phyloP scores from a whole-genome alignment of 2,797 vertebrate species.

The Pseudocheirus occidentalis region DNA sequence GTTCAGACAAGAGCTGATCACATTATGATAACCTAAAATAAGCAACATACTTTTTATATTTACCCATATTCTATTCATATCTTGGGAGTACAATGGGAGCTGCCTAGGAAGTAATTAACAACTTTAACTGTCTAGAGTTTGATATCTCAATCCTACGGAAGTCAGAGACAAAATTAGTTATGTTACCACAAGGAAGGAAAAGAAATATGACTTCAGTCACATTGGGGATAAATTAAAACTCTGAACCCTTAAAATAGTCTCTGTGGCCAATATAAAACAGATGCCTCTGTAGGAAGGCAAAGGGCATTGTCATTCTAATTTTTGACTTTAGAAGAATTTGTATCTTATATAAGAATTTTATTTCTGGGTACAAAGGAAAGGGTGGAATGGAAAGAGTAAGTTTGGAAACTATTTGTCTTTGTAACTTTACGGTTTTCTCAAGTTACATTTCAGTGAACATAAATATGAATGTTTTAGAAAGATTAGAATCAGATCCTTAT shows the following conservation, averaged over 20 bases:
- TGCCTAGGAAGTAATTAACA: not conserved
- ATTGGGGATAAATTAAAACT: conserved; percentile 12
- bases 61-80: conserved; percentile 11
- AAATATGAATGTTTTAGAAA: not conserved
- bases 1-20: conserved; percentile 36
- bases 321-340: conserved; percentile 59
- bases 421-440: not conserved
- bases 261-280: conserved; percentile 63
- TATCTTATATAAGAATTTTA: conserved; percentile 48
- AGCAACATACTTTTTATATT: conserved; percentile 35
- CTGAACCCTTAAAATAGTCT: conserved; percentile 40
- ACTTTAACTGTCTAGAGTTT: conserved; percentile 37
- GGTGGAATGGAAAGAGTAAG: not conserved
- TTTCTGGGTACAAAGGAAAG: conserved; percentile 41
- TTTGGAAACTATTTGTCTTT: not conserved
- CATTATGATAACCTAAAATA: conserved; percentile 28
- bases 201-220: not conserved
- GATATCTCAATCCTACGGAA: not conserved
- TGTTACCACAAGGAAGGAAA: not conserved
- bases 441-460: not conserved
- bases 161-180: conserved; percentile 26
- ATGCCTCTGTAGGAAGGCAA: conserved; percentile 65
- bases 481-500: not conserved
- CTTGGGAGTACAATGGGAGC: conserved; percentile 17
- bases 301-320: conserved; percentile 35